These are phyloP conservation scores for Tachycineta bicolor DNA, from an alignment of 2,113 vertebrate species.

Conservation along the genomic window DNA sequence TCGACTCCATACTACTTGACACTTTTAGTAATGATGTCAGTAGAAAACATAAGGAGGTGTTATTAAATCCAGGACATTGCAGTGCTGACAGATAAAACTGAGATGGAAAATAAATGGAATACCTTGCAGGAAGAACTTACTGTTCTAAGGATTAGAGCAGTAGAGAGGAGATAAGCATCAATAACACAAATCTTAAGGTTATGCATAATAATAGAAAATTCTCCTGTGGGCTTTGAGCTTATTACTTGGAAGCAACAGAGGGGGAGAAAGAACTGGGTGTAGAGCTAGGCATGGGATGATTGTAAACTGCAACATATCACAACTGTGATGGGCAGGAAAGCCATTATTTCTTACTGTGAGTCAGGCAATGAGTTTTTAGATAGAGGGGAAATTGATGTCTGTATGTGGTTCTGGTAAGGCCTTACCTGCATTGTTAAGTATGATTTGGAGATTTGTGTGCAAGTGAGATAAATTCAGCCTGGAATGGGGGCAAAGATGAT, in stretches of 20 bases:
- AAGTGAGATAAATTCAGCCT: slow-evolving; percentile 4
- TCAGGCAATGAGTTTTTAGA: neutral
- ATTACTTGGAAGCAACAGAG: neutral
- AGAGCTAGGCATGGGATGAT: neutral
- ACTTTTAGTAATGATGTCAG: slow-evolving; percentile 29
- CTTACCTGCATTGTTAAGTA: neutral
- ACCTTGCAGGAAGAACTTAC: neutral
- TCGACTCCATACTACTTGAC: neutral
- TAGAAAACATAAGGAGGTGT: neutral
- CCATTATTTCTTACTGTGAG: neutral
- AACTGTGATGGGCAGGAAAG: neutral
- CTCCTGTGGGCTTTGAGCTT: neutral
- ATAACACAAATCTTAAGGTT: neutral
- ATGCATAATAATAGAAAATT: neutral
- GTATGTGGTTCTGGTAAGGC: neutral
- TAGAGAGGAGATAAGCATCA: neutral
- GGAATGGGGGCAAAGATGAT: neutral
- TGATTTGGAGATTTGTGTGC: neutral
- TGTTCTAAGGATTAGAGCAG: neutral
- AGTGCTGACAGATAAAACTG: neutral
- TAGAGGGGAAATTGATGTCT: neutral
- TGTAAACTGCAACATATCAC: neutral
- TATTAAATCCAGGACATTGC: neutral
- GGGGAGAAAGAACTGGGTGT: neutral
- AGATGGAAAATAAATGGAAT: neutral